Conservation (phyloP, 2,888 invertebrate genomes). For the Pyrochroa serraticornis region DNA sequence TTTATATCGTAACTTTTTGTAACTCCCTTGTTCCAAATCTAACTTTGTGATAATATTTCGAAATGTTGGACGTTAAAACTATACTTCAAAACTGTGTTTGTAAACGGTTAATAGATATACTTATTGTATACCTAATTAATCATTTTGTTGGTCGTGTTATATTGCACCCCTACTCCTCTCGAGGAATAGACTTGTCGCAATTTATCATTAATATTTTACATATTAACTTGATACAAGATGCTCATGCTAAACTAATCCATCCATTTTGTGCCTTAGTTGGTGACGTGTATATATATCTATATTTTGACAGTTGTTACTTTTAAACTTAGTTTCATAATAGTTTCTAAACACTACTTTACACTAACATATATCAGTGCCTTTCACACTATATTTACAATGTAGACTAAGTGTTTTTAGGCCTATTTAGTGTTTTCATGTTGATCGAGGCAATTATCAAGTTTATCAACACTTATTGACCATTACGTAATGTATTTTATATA, state of each 20-base stretch:
- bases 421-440: constrained; percentile 1
- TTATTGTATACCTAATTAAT: constrained; percentile 31
- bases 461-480: background rate
- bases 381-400: constrained; percentile 25
- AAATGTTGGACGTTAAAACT: constrained; percentile 12
- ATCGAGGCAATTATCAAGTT: constrained; percentile 1
- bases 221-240: constrained; percentile 48
- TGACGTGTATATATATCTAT: constrained; percentile 40
- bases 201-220: constrained; percentile 40
- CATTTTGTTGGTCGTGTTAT: constrained; percentile 33
- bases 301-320: constrained; percentile 46
- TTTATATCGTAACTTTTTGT: constrained; percentile 31
- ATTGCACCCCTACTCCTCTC: constrained; percentile 41
- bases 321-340: constrained; percentile 32
- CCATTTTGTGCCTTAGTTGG: constrained; percentile 57
- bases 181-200: constrained; percentile 32
- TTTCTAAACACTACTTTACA: constrained; percentile 41
- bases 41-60: constrained; percentile 26
- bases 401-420: constrained; percentile 20
- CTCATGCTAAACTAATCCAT: constrained; percentile 57
- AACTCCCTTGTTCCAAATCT: constrained; percentile 31
- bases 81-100: constrained; percentile 27
- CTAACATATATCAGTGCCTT: constrained; percentile 49
- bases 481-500: background rate
- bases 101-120: constrained; percentile 30